Percentiles rank a stretch among this genome's conserved stretches.
Evolutionary conservation across 2,797 vertebrate species (phyloP).

Genomic region (Pantherophis alleghaniensis): DNA sequence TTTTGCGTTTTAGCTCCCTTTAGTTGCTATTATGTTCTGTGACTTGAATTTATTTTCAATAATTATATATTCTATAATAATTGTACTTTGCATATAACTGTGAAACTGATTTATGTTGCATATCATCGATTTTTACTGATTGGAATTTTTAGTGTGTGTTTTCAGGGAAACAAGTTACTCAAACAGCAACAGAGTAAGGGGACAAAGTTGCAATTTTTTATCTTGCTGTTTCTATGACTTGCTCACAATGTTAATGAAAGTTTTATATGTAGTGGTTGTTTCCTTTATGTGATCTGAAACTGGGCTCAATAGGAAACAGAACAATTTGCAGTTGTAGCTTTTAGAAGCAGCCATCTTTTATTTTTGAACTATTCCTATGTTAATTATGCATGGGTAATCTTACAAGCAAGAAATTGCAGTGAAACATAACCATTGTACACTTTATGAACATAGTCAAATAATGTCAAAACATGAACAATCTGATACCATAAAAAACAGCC

Average conservation of each 20-base stretch:
- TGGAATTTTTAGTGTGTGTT: conserved; percentile 62
- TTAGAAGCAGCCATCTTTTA: conserved; percentile 70
- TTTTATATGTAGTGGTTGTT: conserved; percentile 59
- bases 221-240: conserved; percentile 63
- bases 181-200: conserved; percentile 58
- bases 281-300: conserved; percentile 63
- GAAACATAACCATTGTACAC: conserved; percentile 37
- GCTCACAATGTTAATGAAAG: conserved; percentile 61
- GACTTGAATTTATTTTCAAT: conserved; percentile 87
- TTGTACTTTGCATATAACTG: conserved; percentile 95
- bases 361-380: conserved; percentile 36
- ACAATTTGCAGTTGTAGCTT: conserved; percentile 55
- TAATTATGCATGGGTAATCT: conserved; percentile 33
- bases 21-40: conserved; percentile 79
- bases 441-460: conserved; percentile 40
- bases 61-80: conserved; percentile 81
- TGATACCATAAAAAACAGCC: conserved; percentile 20
- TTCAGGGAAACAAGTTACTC: conserved; percentile 75
- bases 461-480: conserved; percentile 18
- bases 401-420: conserved; percentile 17
- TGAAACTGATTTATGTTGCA: conserved; percentile 85
- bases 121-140: conserved; percentile 74
- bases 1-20: conserved; percentile 78
- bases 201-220: conserved; percentile 63
- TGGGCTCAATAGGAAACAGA: conserved; percentile 55